Base-by-base conservation (phyloP, 2,888 invertebrate species). In the Sipunculus nudus region DNA sequence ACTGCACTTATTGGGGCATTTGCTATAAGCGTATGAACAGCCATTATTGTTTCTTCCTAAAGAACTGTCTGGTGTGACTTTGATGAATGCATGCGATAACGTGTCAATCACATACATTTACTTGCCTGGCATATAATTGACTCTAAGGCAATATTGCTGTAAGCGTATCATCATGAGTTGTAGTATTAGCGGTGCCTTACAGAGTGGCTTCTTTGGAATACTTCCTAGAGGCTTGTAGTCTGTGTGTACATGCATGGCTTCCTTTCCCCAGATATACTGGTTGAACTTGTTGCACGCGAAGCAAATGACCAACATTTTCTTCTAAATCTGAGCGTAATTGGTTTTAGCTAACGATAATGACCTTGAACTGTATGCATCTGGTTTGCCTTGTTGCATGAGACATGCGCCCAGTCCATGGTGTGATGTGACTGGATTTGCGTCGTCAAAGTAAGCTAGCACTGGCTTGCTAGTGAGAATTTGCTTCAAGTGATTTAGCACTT, bases 331-430 rank as follows among this genome's bases (percentile, higher is more conserved):
- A 5, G 59, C 60, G 46, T 73, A 70, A 3, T 47, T 59, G 10
- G 21, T 50, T 50, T 73, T 62, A 6, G 67, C 32, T 0, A 62
- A 54, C 13, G 55, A 65, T 0, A 71, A 48, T 8, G 63, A 53
- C 28, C 63, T n/a, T 19, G 67, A 68, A 13, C 68, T 66, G 61
- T 65, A 68, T 3, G 66, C 60, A 3, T 68, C 56, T 1, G 65
- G 66, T 26, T 54, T 28, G 1, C 58, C 46, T 64, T 64, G 16
- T 64, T 47, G 10, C 68, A 69, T 35, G 35, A 43, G 23, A 58
- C n/a, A n/a, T n/a, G n/a, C n/a, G n/a, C n/a, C n/a, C n/a, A n/a
- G n/a, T n/a, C n/a, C n/a, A n/a, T n/a, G n/a, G n/a, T n/a, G n/a
- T n/a, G n/a, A n/a, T n/a, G n/a, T n/a, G n/a, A n/a, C n/a, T 4